These are phyloP conservation scores for Ciconia stormi DNA, from an alignment of 2,113 vertebrate genomes.

Conservation along the genomic window DNA sequence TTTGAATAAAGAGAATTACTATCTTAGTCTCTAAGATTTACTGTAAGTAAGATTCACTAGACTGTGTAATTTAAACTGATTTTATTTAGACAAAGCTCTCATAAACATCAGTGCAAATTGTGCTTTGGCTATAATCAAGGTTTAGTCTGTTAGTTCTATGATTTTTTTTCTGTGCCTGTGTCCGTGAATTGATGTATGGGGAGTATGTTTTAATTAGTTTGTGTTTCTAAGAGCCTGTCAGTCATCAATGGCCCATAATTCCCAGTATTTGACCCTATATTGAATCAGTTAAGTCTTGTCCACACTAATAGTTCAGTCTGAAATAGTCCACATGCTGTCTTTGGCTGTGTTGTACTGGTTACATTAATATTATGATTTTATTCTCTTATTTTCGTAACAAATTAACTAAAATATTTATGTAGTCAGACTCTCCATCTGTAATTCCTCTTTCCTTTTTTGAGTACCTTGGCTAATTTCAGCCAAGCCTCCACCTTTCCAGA, in stretches of 20 bases:
- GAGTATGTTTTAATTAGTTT: not conserved
- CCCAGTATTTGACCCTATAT: not conserved
- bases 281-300: not conserved
- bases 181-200: not conserved
- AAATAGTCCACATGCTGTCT: not conserved
- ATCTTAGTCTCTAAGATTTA: not conserved
- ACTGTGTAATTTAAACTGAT: not conserved
- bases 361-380: not conserved
- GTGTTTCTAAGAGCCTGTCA: not conserved
- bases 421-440: not conserved
- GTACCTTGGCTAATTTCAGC: not conserved
- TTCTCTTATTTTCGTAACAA: not conserved
- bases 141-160: not conserved
- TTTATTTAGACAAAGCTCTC: not conserved
- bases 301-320: not conserved
- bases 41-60: not conserved
- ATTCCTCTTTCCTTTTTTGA: not conserved
- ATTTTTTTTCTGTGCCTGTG: rapidly evolving
- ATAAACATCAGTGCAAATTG: not conserved
- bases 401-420: not conserved
- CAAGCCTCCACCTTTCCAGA: not conserved
- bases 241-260: not conserved
- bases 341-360: not conserved
- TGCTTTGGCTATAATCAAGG: not conserved
- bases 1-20: not conserved